Percentiles rank a stretch among this genome's conserved stretches.
Conservation (phyloP, 35 echinoderm and acorn worm genomes). For the Chiridota heheva region DNA sequence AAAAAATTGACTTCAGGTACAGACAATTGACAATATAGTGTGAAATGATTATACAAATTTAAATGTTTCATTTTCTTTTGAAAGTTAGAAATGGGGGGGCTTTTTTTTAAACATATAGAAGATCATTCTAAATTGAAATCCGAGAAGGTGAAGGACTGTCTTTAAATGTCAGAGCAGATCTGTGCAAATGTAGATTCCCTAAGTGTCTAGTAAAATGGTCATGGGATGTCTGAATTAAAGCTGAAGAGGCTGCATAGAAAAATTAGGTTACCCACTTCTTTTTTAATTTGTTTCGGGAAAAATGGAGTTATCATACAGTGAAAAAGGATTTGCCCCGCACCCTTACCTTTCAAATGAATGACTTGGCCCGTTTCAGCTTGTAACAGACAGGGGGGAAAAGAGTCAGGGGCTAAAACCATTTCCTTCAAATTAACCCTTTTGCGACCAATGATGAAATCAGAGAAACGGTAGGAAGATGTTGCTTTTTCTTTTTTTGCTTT, state of each 20-base stretch:
- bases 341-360: constrained; percentile 63
- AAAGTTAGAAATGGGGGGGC: not conserved
- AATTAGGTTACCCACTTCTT: not conserved
- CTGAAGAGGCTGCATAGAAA: too few relatives aligned
- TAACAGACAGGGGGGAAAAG: constrained; percentile 72
- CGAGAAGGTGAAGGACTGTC: not conserved
- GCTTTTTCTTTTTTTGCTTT: too few relatives aligned
- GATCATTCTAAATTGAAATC: not conserved
- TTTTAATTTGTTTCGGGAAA: constrained; percentile 31
- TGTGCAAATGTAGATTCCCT: too few relatives aligned
- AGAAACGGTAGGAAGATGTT: constrained; percentile 74
- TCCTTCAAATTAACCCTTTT: constrained; percentile 39
- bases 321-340: constrained; percentile 58
- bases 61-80: not conserved
- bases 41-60: not conserved
- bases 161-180: not conserved
- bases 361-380: constrained; percentile 67
- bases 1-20: too few relatives aligned
- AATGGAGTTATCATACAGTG: constrained; percentile 69
- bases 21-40: not conserved
- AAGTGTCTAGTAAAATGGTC: too few relatives aligned
- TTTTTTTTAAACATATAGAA: not conserved
- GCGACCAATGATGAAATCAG: constrained; percentile 12
- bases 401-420: constrained; percentile 63
- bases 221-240: too few relatives aligned